phyloP scores from a whole-genome alignment of 2,888 invertebrate genomes.

The Furcula furcula region DNA sequence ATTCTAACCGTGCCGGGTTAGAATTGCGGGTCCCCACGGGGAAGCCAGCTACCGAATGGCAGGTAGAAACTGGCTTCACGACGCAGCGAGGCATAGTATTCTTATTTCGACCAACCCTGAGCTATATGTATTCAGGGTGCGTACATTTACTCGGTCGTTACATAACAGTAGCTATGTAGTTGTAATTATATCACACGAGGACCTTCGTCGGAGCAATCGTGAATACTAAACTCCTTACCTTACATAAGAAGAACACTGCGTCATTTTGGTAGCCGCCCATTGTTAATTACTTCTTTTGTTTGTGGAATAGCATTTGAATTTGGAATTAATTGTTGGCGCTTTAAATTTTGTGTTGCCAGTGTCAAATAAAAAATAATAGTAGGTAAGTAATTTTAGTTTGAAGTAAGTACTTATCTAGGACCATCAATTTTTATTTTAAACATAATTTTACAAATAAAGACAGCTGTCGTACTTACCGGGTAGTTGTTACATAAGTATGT shows the following conservation, averaged over 20 bases:
- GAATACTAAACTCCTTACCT: constrained; percentile 4
- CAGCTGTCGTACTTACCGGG: too few relatives aligned
- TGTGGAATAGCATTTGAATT: neutral
- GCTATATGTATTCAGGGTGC: constrained; percentile 37
- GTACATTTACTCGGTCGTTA: constrained; percentile 24
- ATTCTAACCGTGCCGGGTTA: too few relatives aligned
- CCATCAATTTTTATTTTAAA: too few relatives aligned
- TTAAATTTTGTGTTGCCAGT: neutral
- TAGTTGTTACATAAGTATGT: too few relatives aligned
- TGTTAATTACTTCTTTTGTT: neutral
- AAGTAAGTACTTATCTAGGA: too few relatives aligned
- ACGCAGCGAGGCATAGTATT: neutral
- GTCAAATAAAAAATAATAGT: neutral
- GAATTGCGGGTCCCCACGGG: too few relatives aligned
- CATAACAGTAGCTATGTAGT: constrained; percentile 28
- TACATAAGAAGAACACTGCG: constrained; percentile 2
- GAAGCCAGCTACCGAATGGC: too few relatives aligned
- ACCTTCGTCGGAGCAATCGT: constrained; percentile 14
- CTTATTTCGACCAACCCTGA: neutral
- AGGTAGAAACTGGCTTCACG: too few relatives aligned
- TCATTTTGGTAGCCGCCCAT: neutral
- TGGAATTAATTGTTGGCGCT: neutral
- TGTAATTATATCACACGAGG: constrained; percentile 25
- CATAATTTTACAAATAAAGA: too few relatives aligned
- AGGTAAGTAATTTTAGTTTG: too few relatives aligned